Evolutionary conservation across 2,888 invertebrate species (phyloP), one percentile per base, ranked within the genome.

Genomic region (Phanerotoma sp.): DNA sequence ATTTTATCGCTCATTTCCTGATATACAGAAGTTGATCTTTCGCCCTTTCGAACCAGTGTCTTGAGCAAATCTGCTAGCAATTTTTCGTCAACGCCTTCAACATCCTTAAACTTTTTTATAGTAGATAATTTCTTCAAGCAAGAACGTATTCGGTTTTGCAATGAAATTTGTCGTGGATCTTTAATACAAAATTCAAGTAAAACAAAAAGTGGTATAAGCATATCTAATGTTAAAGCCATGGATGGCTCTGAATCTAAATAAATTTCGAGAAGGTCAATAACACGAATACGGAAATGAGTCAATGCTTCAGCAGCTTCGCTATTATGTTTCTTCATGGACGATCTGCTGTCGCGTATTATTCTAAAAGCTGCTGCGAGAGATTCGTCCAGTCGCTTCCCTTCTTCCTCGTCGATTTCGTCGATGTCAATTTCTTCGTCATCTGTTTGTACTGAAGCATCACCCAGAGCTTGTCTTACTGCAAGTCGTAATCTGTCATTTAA

Each of bases 361-460:
- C 81, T 86, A 70, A 93, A 92, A 0, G 88, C 91, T 51, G 85
- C 84, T 0, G 87, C 84, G 54, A 93, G 76, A 0, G 89, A 87
- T 60, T 84, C 83, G 66, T 93, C 87, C 1, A 89, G 74, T 68
- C 84, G 83, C 56, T 83, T 84, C 10, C 90, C 91, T 72, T 91
- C 88, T 58, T 85, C 86, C 66, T 91, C 91, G 61, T 84, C 83
- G 66, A 93, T 83, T 66, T 89, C 83, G 68, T 89, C 88, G 2
- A 89, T 82, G 70, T 91, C 88, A 25, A 90, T 77, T 58, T 87
- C 87, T 65, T 86, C 87, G 40, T 83, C 79, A 55, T 88, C 88
- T 3, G 84, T 82, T 64, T 82, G 83, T 44, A 74, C 77, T 3
- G 79, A 81, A 20, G 83, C 83, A 30, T 79, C 79, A 2, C 84